Percentiles rank a stretch among this genome's conserved stretches.
Conservation (phyloP, 2,113 vertebrate genomes). For the Sarotherodon lohbergeri region DNA sequence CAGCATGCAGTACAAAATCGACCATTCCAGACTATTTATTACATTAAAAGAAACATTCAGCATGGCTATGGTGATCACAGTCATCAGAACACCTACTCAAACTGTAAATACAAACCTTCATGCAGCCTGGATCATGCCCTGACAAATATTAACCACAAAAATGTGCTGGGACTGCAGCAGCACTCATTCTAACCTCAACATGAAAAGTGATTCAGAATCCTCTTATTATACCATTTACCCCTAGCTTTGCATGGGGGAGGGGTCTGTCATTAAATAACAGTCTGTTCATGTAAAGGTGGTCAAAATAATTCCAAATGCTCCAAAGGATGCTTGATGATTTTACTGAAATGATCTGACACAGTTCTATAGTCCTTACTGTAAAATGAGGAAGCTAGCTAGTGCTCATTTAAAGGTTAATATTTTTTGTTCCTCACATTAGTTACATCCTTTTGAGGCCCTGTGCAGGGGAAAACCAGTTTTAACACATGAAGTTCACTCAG, state of each 20-base stretch:
- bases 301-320: neutral
- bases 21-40: neutral
- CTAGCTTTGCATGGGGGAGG: neutral
- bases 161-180: neutral
- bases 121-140: conserved; percentile 6
- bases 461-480: neutral
- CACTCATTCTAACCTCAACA: neutral
- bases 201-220: conserved; percentile 15
- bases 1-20: neutral
- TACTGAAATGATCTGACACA: neutral
- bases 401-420: neutral
- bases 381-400: neutral
- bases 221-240: conserved; percentile 10
- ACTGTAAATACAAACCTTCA: neutral
- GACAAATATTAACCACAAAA: conserved; percentile 38
- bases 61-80: neutral
- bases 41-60: neutral
- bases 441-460: neutral
- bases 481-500: neutral
- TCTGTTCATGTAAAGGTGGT: neutral
- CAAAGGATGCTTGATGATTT: neutral
- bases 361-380: neutral
- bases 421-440: neutral
- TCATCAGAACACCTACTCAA: neutral
- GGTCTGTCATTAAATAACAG: conserved; percentile 30